Evolutionary conservation across 2,797 vertebrate genomes (phyloP).

Genomic region (Megaceryle alcyon): DNA sequence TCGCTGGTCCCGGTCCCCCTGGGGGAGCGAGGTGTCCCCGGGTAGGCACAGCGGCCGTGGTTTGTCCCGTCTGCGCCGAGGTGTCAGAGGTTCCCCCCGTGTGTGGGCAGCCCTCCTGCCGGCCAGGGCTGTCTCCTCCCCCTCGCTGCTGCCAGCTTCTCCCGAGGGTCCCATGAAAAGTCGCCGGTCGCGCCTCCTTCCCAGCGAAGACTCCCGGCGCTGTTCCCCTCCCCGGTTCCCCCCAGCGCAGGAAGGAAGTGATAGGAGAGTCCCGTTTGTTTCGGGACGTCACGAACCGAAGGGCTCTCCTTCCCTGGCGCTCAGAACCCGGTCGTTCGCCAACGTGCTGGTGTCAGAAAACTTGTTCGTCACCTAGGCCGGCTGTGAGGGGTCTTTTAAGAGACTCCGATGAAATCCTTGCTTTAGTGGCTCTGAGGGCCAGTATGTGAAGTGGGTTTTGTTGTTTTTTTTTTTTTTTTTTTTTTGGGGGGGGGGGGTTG

Average conservation of each 20-base stretch:
- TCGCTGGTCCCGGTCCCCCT: neutral
- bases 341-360: accelerated
- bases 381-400: accelerated
- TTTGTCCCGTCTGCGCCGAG: neutral
- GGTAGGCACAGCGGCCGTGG: neutral
- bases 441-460: accelerated
- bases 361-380: accelerated
- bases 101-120: neutral
- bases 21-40: too few relatives aligned
- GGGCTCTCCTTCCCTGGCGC: too few relatives aligned
- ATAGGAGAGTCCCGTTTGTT: neutral
- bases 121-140: neutral
- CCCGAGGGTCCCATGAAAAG: accelerated
- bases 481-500: too few relatives aligned
- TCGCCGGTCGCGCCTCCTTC: neutral
- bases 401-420: too few relatives aligned
- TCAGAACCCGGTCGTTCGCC: too few relatives aligned
- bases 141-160: neutral
- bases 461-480: neutral
- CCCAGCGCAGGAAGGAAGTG: neutral
- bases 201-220: accelerated
- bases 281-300: neutral
- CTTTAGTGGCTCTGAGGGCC: neutral
- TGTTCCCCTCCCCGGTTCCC: neutral
- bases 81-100: accelerated